These are phyloP conservation scores for Alectoris magna DNA, from an alignment of 2,797 vertebrate species.

Conservation along the genomic window DNA sequence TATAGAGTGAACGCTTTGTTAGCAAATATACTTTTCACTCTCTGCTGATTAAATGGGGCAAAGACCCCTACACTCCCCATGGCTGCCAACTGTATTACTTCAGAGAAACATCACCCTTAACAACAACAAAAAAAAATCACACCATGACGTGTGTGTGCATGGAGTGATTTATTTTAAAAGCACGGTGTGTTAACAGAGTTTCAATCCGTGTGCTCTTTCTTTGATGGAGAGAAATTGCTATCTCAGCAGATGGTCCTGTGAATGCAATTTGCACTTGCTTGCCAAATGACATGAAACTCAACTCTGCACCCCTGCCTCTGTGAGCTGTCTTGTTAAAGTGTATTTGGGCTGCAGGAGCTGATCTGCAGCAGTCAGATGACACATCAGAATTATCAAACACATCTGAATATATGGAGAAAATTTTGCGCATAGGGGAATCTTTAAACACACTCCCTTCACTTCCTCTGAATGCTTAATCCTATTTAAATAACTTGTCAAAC, in stretches of 20 bases:
- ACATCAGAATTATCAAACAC: constrained; percentile 30
- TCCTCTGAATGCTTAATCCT: constrained; percentile 67
- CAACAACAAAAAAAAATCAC: background rate
- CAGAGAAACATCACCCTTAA: background rate
- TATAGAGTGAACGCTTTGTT: constrained; percentile 18
- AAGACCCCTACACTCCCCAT: background rate
- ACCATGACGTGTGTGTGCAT: background rate
- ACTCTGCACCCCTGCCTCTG: background rate
- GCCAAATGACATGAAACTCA: constrained; percentile 25
- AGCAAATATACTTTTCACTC: background rate
- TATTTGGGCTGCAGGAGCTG: constrained; percentile 22
- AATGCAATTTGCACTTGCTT: constrained; percentile 44
- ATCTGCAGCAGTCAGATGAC: constrained; percentile 16
- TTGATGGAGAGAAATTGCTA: constrained; percentile 19
- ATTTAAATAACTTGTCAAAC: constrained; percentile 75
- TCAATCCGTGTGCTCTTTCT: constrained; percentile 8
- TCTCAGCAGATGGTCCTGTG: constrained; percentile 32
- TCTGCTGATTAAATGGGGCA: constrained; percentile 22
- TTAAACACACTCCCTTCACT: background rate
- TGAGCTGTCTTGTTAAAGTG: background rate
- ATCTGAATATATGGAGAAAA: constrained; percentile 34
- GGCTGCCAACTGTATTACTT: background rate
- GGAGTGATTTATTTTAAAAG: constrained; percentile 37
- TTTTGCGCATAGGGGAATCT: constrained; percentile 53
- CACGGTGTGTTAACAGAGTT: constrained; percentile 5